Base-by-base conservation (phyloP, 2,888 invertebrate species). In the Selenia dentaria region DNA sequence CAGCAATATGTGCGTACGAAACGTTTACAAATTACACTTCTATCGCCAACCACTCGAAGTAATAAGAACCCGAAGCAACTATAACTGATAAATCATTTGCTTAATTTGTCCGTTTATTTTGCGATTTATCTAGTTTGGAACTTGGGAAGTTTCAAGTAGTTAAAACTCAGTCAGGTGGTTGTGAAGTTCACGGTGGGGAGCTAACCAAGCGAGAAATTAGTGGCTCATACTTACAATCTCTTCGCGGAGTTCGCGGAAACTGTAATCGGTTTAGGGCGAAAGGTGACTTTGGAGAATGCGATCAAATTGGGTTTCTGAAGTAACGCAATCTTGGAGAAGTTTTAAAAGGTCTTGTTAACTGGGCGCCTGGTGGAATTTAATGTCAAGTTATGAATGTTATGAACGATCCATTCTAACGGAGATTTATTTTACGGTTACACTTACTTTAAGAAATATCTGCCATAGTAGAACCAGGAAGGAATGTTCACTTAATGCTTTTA, bases 141-240 rank as follows among this genome's bases (percentile, higher is more conserved):
- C 37, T n/a, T n/a, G n/a, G n/a, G n/a, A n/a, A n/a, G n/a, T 52
- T 49, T 25, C 6, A 12, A 28, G 39, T 35, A 39, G 44, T 62
- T 62, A 49, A 53, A 53, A 61, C 57, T 55, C 56, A 48, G 50
- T 58, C 57, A 54, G 58, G 55, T 59, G 47, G 44, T 54, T 40
- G 43, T 38, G 46, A 52, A 57, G 47, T 62, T 54, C n/a, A 36
- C 29, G 28, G 35, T 38, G 36, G 40, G 42, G 2, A 22, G 33
- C 29, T 40, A 59, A 56, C 52, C 32, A 51, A 51, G 45, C 54
- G 51, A 20, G 36, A 51, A 56, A 58, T 59, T 52, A 57, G 55
- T 38, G 31, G 46, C 34, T 32, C 8, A 42, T 22, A 37, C 35
- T 41, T 41, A 46, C 48, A 50, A 45, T 51, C 54, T 50, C 47